A percentile compares a stretch with the other conserved stretches of the same genome.
phyloP scores from a whole-genome alignment of 2,888 invertebrate species.

The Nemotelus pantherinus region DNA sequence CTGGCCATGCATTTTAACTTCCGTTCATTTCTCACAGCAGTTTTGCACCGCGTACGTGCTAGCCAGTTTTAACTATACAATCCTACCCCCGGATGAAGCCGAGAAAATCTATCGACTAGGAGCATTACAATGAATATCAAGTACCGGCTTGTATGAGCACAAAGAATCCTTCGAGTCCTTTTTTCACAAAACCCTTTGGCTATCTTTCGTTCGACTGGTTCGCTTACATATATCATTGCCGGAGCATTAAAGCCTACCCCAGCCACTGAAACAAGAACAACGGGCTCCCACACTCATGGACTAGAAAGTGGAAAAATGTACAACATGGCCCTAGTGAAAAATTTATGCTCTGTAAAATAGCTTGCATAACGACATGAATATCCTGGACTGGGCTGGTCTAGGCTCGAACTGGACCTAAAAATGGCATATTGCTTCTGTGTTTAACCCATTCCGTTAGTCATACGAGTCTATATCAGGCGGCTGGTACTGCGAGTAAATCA shows the following conservation, averaged over 20 bases:
- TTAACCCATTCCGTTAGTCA: background rate
- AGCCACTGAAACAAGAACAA: conserved; percentile 9
- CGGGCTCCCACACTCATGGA: background rate
- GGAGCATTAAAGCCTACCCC: conserved; percentile 17
- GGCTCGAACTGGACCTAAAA: background rate
- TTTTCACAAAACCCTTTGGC: conserved; percentile 18
- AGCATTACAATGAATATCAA: conserved; percentile 36
- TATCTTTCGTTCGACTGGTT: background rate
- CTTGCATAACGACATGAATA: conserved; percentile 2
- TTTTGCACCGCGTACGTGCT: no score
- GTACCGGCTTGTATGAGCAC: background rate
- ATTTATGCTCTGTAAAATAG: conserved; percentile 26
- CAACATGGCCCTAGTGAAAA: conserved; percentile 4
- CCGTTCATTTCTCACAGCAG: no score
- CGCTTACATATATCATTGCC: conserved; percentile 28
- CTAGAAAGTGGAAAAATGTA: background rate
- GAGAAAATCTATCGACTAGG: conserved; percentile 11
- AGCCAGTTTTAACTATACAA: no score
- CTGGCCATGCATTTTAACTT: no score
- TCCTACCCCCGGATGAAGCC: no score
- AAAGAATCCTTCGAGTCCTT: conserved; percentile 12
- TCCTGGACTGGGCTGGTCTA: background rate
- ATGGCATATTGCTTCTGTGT: no score
- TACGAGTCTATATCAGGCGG: conserved; percentile 25
- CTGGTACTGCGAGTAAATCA: conserved; percentile 6